Conservation (phyloP, 2,888 invertebrate genomes). For the Clusia tigrina region DNA sequence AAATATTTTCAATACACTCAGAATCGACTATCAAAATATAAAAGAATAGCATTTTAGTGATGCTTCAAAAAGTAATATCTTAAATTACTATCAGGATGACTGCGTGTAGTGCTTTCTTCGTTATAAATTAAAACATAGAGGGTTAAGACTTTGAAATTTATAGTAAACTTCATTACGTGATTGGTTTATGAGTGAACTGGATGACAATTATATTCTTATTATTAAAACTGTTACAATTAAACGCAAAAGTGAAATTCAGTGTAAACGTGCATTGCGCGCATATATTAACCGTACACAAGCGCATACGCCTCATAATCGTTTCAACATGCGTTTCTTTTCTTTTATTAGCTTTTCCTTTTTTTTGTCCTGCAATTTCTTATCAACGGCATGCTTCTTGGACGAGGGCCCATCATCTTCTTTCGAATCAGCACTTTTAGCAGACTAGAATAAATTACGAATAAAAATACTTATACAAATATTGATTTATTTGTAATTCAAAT, state of each 20-base stretch:
- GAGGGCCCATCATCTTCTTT: slow-evolving; percentile 73
- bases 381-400: slow-evolving; percentile 86
- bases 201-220: no score
- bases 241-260: slow-evolving; percentile 6
- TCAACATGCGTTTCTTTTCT: slow-evolving; percentile 85
- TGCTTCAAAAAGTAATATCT: no score
- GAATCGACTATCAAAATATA: no score
- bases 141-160: no score
- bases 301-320: slow-evolving; percentile 76
- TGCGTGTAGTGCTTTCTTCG: no score
- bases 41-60: no score
- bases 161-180: no score
- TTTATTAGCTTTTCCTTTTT: slow-evolving; percentile 74
- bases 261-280: slow-evolving; percentile 20
- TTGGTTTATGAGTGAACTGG: no score
- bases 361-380: slow-evolving; percentile 78
- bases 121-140: no score
- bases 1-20: no score
- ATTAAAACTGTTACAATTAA: slow-evolving; percentile 2
- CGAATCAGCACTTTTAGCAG: slow-evolving; percentile 64
- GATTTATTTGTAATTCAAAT: neutral
- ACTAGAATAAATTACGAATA: slow-evolving; percentile 52
- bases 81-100: no score
- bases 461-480: neutral
- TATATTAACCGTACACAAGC: neutral